Conservation (phyloP, 2,113 vertebrate species). For the Larimichthys crocea region DNA sequence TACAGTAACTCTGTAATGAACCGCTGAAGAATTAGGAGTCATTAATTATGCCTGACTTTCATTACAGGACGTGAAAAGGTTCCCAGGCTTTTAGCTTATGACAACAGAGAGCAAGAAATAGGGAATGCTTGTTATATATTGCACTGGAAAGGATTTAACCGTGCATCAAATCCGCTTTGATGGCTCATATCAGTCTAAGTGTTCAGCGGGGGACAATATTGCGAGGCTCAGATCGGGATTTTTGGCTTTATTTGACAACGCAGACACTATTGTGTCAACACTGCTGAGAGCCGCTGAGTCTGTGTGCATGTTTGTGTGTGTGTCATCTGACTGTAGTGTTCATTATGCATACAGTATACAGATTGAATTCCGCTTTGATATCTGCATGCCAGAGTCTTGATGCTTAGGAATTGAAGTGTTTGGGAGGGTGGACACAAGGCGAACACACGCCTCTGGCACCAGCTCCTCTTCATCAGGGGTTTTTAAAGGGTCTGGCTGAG, state of each 20-base stretch:
- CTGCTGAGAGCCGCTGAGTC: neutral
- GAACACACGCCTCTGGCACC: slow-evolving; percentile 6
- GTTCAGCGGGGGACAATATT: slow-evolving; percentile 18
- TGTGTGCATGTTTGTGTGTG: slow-evolving; percentile 7
- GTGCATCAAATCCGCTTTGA: slow-evolving; percentile 54
- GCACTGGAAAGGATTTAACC: slow-evolving; percentile 44
- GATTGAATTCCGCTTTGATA: slow-evolving; percentile 42
- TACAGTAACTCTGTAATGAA: slow-evolving; percentile 44
- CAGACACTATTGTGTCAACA: slow-evolving; percentile 44
- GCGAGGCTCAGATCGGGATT: slow-evolving; percentile 46
- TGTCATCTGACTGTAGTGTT: slow-evolving; percentile 24
- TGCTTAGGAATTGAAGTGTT: slow-evolving; percentile 7
- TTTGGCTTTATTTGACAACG: slow-evolving; percentile 47
- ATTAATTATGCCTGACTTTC: slow-evolving; percentile 66
- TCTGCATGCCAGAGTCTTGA: slow-evolving; percentile 6
- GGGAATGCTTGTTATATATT: slow-evolving; percentile 27
- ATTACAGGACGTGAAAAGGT: slow-evolving; percentile 49
- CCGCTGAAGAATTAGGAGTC: slow-evolving; percentile 35
- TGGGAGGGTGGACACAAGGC: slow-evolving; percentile 11
- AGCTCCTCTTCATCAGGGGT: neutral
- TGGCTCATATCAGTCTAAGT: slow-evolving; percentile 39
- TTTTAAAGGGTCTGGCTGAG: slow-evolving; percentile 18
- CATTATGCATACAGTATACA: slow-evolving; percentile 14
- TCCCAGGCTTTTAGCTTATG: slow-evolving; percentile 13
- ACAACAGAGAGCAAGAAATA: slow-evolving; percentile 35